phyloP scores from a whole-genome alignment of 2,888 invertebrate species.

The Agrochola macilenta region DNA sequence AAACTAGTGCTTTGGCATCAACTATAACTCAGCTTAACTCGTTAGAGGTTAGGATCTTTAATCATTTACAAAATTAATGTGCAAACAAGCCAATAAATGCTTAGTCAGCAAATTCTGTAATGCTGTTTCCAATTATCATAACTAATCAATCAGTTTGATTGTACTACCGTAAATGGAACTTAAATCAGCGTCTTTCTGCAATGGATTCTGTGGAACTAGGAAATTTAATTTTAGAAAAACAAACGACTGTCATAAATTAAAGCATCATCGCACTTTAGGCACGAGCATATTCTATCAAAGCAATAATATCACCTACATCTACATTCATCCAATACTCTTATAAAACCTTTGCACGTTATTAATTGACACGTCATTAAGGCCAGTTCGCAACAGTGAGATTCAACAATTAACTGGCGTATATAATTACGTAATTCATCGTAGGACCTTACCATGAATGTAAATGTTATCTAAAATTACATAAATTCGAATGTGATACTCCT shows the following conservation, averaged over 20 bases:
- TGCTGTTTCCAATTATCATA: slow-evolving; percentile 2
- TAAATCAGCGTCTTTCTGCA: slow-evolving; percentile 56
- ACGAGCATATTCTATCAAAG: slow-evolving; percentile 80
- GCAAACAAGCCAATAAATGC: slow-evolving; percentile 26
- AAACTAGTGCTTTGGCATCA: slow-evolving; percentile 57
- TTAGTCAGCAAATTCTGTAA: slow-evolving; percentile 13
- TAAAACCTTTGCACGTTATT: slow-evolving; percentile 82
- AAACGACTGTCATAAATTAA: slow-evolving; percentile 65
- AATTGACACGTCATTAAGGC: slow-evolving; percentile 83
- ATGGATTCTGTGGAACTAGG: slow-evolving; percentile 70
- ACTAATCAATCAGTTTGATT: slow-evolving; percentile 29
- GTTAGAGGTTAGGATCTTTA: slow-evolving; percentile 16
- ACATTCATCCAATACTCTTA: slow-evolving; percentile 74
- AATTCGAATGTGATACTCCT: slow-evolving; percentile 83
- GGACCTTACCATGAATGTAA: slow-evolving; percentile 76
- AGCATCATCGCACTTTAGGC: slow-evolving; percentile 78
- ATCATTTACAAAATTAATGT: slow-evolving; percentile 16
- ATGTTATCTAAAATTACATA: slow-evolving; percentile 85
- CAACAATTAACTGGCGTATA: slow-evolving; percentile 67
- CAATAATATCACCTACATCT: slow-evolving; percentile 71
- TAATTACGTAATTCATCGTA: slow-evolving; percentile 63
- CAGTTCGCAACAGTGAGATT: slow-evolving; percentile 71
- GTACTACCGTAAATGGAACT: slow-evolving; percentile 54
- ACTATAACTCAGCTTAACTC: slow-evolving; percentile 24
- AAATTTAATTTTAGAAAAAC: slow-evolving; percentile 62